These are phyloP conservation scores for Buphagus erythrorhynchus DNA, from an alignment of 2,797 vertebrate genomes.

Conservation along the genomic window DNA sequence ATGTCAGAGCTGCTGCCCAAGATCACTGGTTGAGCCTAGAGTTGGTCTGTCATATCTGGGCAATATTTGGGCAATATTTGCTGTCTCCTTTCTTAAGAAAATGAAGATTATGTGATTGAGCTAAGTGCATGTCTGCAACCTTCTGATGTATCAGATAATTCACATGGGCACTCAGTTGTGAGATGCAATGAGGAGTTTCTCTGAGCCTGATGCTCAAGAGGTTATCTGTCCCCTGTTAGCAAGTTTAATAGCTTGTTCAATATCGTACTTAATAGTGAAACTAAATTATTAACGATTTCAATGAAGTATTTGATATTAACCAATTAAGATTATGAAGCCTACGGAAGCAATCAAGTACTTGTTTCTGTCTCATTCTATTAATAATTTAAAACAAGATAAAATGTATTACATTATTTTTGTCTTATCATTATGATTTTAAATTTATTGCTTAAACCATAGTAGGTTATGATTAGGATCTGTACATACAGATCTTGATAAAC, in stretches of 20 bases:
- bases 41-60: background rate
- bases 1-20: background rate
- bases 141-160: background rate
- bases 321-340: background rate
- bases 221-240: background rate
- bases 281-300: constrained; percentile 14
- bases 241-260: constrained; percentile 3
- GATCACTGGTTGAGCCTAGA: background rate
- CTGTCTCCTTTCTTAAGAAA: background rate
- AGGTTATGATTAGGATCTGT: background rate
- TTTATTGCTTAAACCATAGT: background rate
- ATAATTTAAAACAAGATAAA: constrained; percentile 14
- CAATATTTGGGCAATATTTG: background rate
- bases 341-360: background rate
- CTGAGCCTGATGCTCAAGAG: background rate
- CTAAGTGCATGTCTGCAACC: background rate
- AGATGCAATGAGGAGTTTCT: background rate
- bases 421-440: background rate
- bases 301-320: background rate
- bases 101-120: background rate
- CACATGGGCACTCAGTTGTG: background rate
- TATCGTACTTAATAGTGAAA: background rate
- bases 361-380: background rate
- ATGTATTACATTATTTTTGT: background rate
- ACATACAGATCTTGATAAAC: background rate